Evolutionary conservation across 1,140 invertebrate species (phyloP).

Genomic region (Cardiocondyla obscurior): DNA sequence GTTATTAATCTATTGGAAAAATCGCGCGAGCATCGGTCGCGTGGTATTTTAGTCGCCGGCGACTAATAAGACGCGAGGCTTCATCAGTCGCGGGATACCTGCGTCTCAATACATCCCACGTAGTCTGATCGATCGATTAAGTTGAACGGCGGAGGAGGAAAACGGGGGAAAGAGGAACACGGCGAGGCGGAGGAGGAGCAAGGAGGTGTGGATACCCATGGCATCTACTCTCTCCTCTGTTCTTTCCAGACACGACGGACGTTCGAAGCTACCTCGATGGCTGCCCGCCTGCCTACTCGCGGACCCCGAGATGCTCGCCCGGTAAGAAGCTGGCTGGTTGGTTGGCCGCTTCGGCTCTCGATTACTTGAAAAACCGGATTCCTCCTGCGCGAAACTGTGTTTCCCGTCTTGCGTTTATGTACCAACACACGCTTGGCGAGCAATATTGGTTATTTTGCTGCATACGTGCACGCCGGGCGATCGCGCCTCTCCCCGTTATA

Average conservation of each 20-base stretch:
- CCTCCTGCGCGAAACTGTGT: slow-evolving; percentile 80
- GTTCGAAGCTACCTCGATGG: slow-evolving; percentile 68
- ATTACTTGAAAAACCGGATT: slow-evolving; percentile 85
- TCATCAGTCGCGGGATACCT: background rate
- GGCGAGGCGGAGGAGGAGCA: slow-evolving; percentile 60
- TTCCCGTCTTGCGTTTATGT: slow-evolving; percentile 80
- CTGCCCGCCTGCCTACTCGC: slow-evolving; percentile 63
- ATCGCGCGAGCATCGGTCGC: background rate
- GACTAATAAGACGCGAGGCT: slow-evolving; percentile 16
- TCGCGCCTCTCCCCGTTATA: slow-evolving; percentile 40
- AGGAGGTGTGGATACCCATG: slow-evolving; percentile 70
- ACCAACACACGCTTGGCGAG: slow-evolving; percentile 68
- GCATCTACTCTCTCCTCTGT: slow-evolving; percentile 68
- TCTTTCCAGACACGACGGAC: slow-evolving; percentile 62
- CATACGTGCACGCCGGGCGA: slow-evolving; percentile 40
- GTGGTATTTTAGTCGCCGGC: background rate
- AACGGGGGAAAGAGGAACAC: slow-evolving; percentile 48
- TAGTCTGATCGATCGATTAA: slow-evolving; percentile 56
- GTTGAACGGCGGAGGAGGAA: slow-evolving; percentile 58
- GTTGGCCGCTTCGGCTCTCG: slow-evolving; percentile 68
- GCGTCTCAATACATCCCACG: slow-evolving; percentile 46
- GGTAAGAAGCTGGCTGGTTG: slow-evolving; percentile 17
- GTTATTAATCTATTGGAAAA: background rate
- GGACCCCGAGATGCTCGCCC: slow-evolving; percentile 54
- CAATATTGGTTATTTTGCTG: slow-evolving; percentile 62